Conservation (phyloP, 2,797 vertebrate genomes). For the Chelonia mydas region DNA sequence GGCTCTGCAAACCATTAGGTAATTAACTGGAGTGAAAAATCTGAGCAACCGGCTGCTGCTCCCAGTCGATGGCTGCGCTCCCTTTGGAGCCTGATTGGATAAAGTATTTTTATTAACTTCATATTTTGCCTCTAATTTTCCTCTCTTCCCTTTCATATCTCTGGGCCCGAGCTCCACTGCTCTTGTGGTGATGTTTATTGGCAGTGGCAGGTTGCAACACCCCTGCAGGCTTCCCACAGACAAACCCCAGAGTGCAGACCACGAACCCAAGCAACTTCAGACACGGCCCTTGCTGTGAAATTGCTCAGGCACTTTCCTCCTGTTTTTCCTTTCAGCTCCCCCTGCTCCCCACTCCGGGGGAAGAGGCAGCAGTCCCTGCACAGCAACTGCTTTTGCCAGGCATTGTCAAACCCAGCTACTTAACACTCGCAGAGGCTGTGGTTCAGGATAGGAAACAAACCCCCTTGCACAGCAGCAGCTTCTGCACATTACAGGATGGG, state of each 20-base stretch:
- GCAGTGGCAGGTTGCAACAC: slow-evolving; percentile 73
- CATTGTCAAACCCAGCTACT: not conserved
- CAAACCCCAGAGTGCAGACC: slow-evolving; percentile 72
- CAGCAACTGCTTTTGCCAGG: slow-evolving; percentile 26
- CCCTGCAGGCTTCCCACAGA: slow-evolving; percentile 73
- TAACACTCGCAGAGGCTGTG: not conserved
- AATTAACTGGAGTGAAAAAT: slow-evolving; percentile 75
- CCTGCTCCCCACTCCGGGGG: not conserved
- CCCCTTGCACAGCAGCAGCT: not conserved
- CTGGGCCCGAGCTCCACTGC: slow-evolving; percentile 59
- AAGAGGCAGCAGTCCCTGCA: slow-evolving; percentile 45
- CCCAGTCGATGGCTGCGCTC: slow-evolving; percentile 45
- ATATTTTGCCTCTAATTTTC: slow-evolving; percentile 80
- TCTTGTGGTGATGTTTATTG: slow-evolving; percentile 77
- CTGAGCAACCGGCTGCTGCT: slow-evolving; percentile 40
- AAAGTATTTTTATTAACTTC: slow-evolving; percentile 82
- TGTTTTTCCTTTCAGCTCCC: slow-evolving; percentile 10
- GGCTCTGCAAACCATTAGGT: slow-evolving; percentile 78
- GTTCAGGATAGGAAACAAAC: not conserved
- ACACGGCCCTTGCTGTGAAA: slow-evolving; percentile 61
- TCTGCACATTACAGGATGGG: not conserved
- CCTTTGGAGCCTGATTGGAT: slow-evolving; percentile 79
- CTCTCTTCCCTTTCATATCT: slow-evolving; percentile 74
- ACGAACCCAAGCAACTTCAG: slow-evolving; percentile 56
- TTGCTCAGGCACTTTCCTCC: slow-evolving; percentile 65